These are phyloP conservation scores for Nematostella vectensis DNA, from an alignment of 92 coral and sea anemone species.

Conservation along the genomic window DNA sequence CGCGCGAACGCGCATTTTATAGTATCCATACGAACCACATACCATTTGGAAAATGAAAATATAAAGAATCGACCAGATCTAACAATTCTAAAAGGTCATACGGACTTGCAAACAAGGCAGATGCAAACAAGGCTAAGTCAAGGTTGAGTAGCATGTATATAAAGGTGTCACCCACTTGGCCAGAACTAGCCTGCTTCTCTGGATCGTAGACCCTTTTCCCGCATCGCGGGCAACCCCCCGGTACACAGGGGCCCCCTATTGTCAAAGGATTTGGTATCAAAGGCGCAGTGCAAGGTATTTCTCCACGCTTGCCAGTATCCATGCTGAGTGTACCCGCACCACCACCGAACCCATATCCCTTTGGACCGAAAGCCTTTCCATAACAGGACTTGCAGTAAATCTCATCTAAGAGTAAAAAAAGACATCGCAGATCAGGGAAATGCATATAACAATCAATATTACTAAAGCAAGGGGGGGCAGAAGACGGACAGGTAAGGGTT, in stretches of 20 bases:
- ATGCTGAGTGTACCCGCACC: conserved; percentile 74
- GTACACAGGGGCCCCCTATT: background rate
- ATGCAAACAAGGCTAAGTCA: too few species aligned
- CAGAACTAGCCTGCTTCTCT: conserved; percentile 43
- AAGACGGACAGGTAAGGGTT: too few species aligned
- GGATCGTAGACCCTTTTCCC: conserved; percentile 51
- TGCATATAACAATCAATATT: background rate
- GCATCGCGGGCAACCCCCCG: conserved; percentile 52
- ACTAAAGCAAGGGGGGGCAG: too few species aligned
- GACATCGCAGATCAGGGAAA: background rate
- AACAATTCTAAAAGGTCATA: too few species aligned
- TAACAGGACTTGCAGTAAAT: conserved; percentile 65
- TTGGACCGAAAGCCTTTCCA: conserved; percentile 61
- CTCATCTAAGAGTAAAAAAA: conserved; percentile 30
- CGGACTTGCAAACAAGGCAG: too few species aligned
- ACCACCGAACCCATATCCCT: conserved; percentile 77
- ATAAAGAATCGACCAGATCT: too few species aligned
- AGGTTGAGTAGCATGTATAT: too few species aligned
- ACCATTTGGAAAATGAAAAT: too few species aligned
- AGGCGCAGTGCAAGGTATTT: conserved; percentile 44
- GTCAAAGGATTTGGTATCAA: conserved; percentile 15
- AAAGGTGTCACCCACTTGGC: too few species aligned
- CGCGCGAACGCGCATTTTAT: too few species aligned
- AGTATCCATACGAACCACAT: too few species aligned
- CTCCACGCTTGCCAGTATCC: conserved; percentile 54